A percentile compares a stretch with the other conserved stretches of the same genome.
phyloP scores from a whole-genome alignment of 2,797 vertebrate species.

The Poecilia wingei region DNA sequence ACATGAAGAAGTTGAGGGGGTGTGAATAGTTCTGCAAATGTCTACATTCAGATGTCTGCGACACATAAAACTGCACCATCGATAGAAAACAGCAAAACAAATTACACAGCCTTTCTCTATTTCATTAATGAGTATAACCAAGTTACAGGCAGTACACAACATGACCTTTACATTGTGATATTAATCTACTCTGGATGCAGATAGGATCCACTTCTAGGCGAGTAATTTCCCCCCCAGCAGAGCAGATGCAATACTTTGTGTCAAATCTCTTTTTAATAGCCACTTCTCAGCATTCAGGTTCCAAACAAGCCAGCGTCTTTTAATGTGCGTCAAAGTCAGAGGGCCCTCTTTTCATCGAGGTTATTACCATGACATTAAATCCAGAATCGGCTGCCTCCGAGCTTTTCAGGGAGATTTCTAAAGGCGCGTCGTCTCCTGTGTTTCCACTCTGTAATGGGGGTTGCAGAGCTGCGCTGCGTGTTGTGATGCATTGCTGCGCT shows the following conservation, averaged over 20 bases:
- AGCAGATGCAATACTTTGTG: constrained; percentile 31
- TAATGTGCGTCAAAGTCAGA: constrained; percentile 27
- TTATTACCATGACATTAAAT: constrained; percentile 45
- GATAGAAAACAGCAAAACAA: constrained; percentile 42
- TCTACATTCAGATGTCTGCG: neutral
- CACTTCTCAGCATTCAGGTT: constrained; percentile 14
- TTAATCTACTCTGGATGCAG: constrained; percentile 39
- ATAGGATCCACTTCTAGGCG: constrained; percentile 47
- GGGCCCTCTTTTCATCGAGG: constrained; percentile 33
- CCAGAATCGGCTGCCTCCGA: constrained; percentile 24
- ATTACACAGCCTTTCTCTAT: constrained; percentile 39
- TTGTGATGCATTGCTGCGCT: constrained; percentile 26
- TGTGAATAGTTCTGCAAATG: neutral
- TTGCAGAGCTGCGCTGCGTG: constrained; percentile 19
- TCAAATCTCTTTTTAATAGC: constrained; percentile 54
- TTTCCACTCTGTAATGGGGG: constrained; percentile 28
- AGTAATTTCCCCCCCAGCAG: constrained; percentile 35
- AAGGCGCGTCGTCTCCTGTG: constrained; percentile 24
- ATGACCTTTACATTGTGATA: constrained; percentile 34
- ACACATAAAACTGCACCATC: neutral
- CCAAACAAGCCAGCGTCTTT: constrained; percentile 40
- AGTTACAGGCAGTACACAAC: constrained; percentile 16
- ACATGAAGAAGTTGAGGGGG: neutral
- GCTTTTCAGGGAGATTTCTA: constrained; percentile 29
- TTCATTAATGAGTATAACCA: constrained; percentile 45